Percentiles rank a stretch among this genome's conserved stretches.
phyloP scores from a whole-genome alignment of 2,113 vertebrate species.

The Eptatretus burgeri region DNA sequence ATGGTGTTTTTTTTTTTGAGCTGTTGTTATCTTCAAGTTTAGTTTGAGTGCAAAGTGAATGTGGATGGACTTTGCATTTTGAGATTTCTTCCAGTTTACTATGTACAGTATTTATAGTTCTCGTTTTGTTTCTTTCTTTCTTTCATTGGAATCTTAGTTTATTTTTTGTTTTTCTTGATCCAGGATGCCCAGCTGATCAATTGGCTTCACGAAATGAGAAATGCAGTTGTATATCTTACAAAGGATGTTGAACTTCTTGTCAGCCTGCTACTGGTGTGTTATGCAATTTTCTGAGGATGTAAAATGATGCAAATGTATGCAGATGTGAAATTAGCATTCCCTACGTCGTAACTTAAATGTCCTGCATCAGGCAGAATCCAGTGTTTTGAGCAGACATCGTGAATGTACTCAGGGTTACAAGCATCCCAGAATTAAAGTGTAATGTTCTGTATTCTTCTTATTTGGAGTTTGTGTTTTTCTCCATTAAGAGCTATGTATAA shows the following conservation, averaged over 20 bases:
- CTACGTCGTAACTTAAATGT: neutral
- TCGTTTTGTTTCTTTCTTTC: neutral
- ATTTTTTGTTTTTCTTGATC: neutral
- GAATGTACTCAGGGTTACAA: neutral
- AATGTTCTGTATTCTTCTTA: neutral
- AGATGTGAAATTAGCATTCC: neutral
- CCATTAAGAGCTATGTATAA: no score
- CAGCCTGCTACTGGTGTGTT: slow-evolving; percentile 40
- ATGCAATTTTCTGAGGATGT: no score
- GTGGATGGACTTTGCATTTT: no score
- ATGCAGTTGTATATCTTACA: slow-evolving; percentile 33
- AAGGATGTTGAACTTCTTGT: slow-evolving; percentile 72
- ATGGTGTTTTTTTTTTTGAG: no score
- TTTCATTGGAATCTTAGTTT: neutral
- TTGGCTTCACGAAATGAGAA: slow-evolving; percentile 62
- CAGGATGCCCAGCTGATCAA: slow-evolving; percentile 76
- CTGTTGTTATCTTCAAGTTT: neutral
- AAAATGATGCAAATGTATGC: no score
- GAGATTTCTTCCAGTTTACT: neutral
- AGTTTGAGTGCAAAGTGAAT: no score
- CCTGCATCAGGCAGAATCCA: neutral
- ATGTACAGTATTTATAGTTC: neutral
- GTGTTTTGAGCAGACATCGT: neutral
- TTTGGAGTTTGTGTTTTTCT: neutral
- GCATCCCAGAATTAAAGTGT: neutral